phyloP scores from a whole-genome alignment of 2,888 invertebrate species.

The Papilio demoleus region DNA sequence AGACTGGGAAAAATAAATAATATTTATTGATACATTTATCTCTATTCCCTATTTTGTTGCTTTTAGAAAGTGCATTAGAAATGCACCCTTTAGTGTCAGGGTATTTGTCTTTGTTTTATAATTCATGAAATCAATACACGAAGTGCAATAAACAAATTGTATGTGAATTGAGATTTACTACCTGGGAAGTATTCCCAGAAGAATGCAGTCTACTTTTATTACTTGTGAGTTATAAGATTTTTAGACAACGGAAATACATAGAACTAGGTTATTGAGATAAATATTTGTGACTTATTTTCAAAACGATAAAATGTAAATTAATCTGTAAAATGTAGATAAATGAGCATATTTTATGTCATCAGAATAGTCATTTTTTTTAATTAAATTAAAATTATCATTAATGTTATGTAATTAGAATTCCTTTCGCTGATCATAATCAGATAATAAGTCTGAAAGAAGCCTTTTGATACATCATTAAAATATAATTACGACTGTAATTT shows the following conservation, averaged over 20 bases:
- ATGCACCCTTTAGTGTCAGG: constrained; percentile 66
- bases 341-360: not conserved
- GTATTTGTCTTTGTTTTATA: constrained; percentile 60
- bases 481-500: too few relatives aligned
- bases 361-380: not conserved
- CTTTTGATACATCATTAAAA: too few relatives aligned
- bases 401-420: too few relatives aligned
- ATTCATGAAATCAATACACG: constrained; percentile 62
- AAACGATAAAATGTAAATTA: too few relatives aligned
- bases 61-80: constrained; percentile 64
- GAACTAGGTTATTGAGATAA: not conserved
- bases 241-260: not conserved
- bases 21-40: constrained; percentile 57
- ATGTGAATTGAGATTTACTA: constrained; percentile 69
- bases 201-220: constrained; percentile 23
- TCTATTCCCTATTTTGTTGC: constrained; percentile 53
- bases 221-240: constrained; percentile 8
- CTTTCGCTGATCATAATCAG: too few relatives aligned
- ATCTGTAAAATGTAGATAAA: too few relatives aligned
- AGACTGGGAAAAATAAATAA: constrained; percentile 53
- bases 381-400: too few relatives aligned
- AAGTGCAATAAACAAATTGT: constrained; percentile 66
- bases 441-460: too few relatives aligned
- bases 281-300: not conserved
- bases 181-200: constrained; percentile 31